These are phyloP conservation scores for Serilophus lunatus DNA, from an alignment of 2,113 vertebrate genomes.

Conservation along the genomic window DNA sequence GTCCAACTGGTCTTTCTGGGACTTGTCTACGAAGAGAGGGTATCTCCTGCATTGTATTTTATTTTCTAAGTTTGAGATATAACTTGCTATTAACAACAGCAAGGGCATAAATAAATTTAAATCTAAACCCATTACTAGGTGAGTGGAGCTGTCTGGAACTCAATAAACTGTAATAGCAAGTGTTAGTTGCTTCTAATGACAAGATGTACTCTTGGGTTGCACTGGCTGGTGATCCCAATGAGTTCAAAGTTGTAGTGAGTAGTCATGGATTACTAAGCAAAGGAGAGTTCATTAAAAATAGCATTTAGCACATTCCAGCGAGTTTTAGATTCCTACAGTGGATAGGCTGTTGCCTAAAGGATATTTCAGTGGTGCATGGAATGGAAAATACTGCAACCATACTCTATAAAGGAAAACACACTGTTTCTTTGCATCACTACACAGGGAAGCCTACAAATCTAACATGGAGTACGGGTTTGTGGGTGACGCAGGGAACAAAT, in stretches of 20 bases:
- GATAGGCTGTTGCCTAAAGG: not conserved
- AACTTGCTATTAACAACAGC: not conserved
- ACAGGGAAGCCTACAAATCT: not conserved
- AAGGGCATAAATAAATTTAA: not conserved
- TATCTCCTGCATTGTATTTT: not conserved
- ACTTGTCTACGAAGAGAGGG: not conserved
- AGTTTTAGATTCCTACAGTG: not conserved
- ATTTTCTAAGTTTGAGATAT: not conserved
- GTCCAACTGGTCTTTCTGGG: not conserved
- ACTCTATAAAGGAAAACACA: not conserved
- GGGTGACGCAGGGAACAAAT: not conserved
- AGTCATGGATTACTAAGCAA: not conserved
- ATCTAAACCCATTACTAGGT: not conserved
- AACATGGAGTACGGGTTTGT: not conserved
- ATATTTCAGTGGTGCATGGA: not conserved
- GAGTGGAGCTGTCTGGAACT: not conserved
- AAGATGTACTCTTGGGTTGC: not conserved
- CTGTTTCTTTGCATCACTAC: not conserved
- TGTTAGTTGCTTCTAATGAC: not conserved
- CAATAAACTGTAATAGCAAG: not conserved
- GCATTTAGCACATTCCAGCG: not conserved
- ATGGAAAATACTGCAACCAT: not conserved
- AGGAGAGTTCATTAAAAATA: not conserved
- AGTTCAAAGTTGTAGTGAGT: not conserved
- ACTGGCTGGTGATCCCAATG: not conserved